Base-by-base conservation (phyloP, 2,113 vertebrate species). In the Corythornis cristatus region DNA sequence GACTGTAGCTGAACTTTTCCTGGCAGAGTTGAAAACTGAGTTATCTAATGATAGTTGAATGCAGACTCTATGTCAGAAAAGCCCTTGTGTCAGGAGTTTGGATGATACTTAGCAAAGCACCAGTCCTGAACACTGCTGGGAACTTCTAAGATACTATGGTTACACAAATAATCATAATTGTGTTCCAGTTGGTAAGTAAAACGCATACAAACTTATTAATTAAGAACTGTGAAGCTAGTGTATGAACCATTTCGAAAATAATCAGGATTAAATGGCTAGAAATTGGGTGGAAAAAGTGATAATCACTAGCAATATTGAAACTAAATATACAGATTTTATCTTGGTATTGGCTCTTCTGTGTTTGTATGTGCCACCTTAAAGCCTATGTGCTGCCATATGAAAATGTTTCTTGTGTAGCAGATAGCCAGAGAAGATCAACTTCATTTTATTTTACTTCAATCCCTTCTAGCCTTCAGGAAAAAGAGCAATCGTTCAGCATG, bases 401-500 rank as follows among this genome's bases (percentile, higher is more conserved):
- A 87, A 89, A 74, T 57, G 23, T 91, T 35, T 90, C 25, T 88
- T 93, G n/a, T 79, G 40, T 67, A 46, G 54, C 46, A 40, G 90
- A 8, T 22, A 2, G 4, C 77, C 46, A 70, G 35, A 92, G 35
- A 50, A 89, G 61, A 48, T 78, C 77, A 94, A 85, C 26, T 61
- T 75, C 48, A 73, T 71, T 89, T 91, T 50, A 89, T 95, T 89
- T 76, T 94, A 81, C 94, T 92, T 83, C 94, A 80, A 66, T 97
- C 80, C 46, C 80, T 96, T 97, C 61, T 84, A 99, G 99, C 96
- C 98, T 99, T 93, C 98, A 98, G 92, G 98, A 98, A 80, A 98
- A 98, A 91, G 98, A 98, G 74, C 97, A 97, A 15, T 97, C 94
- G 0, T 94, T 99, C 91, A 98, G 90, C 93, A 91, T 95, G 65